These are phyloP conservation scores for Poeciliopsis paucimaculata DNA, from an alignment of 2,797 vertebrate species.

Conservation along the genomic window DNA sequence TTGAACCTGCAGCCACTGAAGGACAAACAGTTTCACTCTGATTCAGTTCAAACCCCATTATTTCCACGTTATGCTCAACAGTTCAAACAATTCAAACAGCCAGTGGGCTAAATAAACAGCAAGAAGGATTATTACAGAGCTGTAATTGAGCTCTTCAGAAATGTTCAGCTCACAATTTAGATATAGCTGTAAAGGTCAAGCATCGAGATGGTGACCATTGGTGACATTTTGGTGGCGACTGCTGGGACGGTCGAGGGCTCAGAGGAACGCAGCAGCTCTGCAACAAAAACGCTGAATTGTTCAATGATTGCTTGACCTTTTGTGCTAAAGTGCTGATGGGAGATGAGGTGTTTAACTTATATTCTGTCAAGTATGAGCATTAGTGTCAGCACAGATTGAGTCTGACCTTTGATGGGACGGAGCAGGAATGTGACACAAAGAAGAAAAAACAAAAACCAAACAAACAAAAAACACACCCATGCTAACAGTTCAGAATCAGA, in stretches of 20 bases:
- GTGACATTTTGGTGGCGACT: constrained; percentile 49
- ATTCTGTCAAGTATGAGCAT: constrained; percentile 29
- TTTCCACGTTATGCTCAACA: constrained; percentile 20
- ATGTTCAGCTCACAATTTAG: not conserved
- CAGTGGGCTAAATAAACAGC: constrained; percentile 26
- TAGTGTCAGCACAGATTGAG: constrained; percentile 18
- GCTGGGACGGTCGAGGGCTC: constrained; percentile 12
- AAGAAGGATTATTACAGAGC: constrained; percentile 19
- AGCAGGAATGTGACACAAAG: constrained; percentile 6
- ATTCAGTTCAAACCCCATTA: constrained; percentile 36
- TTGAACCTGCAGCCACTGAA: constrained; percentile 31
- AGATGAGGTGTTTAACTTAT: constrained; percentile 50
- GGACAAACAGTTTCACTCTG: constrained; percentile 31
- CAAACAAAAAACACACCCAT: not conserved
- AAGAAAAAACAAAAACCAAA: not conserved
- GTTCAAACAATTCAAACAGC: constrained; percentile 28
- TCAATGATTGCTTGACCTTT: constrained; percentile 55
- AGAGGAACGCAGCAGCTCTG: constrained; percentile 12
- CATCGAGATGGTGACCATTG: constrained; percentile 1
- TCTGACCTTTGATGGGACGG: constrained; percentile 26
- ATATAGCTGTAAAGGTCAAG: constrained; percentile 16
- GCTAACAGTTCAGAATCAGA: constrained; percentile 2
- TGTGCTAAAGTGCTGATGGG: constrained; percentile 19
- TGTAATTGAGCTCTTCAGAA: constrained; percentile 13
- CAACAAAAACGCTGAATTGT: constrained; percentile 29